Conservation (phyloP, 2,797 vertebrate genomes). For the Vespertilio murinus region DNA sequence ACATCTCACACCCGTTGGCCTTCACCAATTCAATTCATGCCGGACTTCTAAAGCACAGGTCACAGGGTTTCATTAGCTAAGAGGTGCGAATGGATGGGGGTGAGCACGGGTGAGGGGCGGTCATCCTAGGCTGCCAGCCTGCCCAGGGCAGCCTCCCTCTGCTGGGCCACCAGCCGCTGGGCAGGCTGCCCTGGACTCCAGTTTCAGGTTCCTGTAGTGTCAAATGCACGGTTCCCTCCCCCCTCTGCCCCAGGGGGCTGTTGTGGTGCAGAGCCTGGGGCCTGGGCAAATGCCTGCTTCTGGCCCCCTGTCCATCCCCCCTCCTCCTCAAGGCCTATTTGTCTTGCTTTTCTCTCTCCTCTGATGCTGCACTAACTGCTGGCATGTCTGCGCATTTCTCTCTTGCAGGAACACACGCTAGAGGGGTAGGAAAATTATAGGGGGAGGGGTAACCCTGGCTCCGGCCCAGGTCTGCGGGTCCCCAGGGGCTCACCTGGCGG, state of each 20-base stretch:
- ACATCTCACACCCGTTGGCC: background rate
- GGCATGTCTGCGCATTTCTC: background rate
- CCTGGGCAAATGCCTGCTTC: background rate
- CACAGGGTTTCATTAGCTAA: background rate
- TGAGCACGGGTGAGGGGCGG: background rate
- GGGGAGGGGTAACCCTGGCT: background rate
- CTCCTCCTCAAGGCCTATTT: background rate
- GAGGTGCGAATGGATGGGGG: background rate
- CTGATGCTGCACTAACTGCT: background rate
- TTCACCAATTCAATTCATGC: background rate
- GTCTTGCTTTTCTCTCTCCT: background rate
- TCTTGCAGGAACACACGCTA: background rate
- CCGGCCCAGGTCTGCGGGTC: background rate
- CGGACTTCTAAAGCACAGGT: background rate
- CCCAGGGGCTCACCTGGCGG: slow-evolving; percentile 89
- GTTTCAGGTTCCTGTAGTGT: background rate
- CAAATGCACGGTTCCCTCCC: background rate
- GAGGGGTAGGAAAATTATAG: background rate
- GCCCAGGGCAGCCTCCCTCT: background rate
- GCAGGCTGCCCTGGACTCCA: background rate
- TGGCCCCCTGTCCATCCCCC: background rate
- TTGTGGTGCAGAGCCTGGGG: background rate
- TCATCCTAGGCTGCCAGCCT: background rate
- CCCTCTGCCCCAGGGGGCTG: background rate
- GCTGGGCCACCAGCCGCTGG: background rate